Conservation (phyloP, 1,140 invertebrate genomes). For the Octopus sinensis region DNA sequence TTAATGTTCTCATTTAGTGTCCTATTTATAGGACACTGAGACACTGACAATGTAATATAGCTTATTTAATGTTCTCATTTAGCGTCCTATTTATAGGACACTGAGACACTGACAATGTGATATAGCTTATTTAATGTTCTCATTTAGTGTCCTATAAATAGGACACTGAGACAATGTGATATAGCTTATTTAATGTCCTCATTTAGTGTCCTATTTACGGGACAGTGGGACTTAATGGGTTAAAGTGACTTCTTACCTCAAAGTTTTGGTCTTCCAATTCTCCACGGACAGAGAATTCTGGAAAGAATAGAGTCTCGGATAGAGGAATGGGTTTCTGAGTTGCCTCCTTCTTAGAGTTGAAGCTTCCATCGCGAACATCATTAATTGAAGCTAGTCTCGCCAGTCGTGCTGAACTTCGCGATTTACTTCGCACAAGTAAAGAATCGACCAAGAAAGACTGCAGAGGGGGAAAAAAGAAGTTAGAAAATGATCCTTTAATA, state of each 20-base stretch:
- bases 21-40: too few species aligned
- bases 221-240: background rate
- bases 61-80: too few species aligned
- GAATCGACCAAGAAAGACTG: constrained; percentile 40
- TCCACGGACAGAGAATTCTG: constrained; percentile 73
- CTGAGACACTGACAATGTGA: too few species aligned
- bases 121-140: too few species aligned
- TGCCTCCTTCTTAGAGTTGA: constrained; percentile 60
- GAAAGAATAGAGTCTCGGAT: constrained; percentile 74
- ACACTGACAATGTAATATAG: too few species aligned
- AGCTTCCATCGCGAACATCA: constrained; percentile 23
- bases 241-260: constrained; percentile 42
- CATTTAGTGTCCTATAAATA: too few species aligned
- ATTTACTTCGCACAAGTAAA: constrained; percentile 36
- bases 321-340: constrained; percentile 73
- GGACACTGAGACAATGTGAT: background rate
- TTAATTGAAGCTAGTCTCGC: constrained; percentile 33
- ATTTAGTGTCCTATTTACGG: background rate
- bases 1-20: too few species aligned
- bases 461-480: constrained; percentile 18
- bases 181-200: background rate
- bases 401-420: constrained; percentile 34
- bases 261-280: constrained; percentile 61
- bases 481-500: too few species aligned
- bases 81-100: too few species aligned